These are phyloP conservation scores for Solenopsis invicta DNA, from an alignment of 1,140 invertebrate genomes.

Conservation along the genomic window DNA sequence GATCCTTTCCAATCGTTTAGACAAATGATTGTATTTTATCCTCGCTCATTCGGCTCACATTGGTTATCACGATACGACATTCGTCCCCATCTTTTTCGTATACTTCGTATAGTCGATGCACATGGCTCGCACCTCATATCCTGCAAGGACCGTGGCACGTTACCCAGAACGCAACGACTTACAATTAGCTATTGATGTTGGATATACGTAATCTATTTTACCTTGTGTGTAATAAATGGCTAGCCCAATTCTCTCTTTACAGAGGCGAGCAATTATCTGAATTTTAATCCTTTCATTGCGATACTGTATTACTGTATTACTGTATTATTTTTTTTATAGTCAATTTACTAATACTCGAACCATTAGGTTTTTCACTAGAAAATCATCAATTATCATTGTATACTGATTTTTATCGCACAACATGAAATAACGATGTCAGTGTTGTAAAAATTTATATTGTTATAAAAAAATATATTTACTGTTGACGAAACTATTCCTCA, in stretches of 20 bases:
- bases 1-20: too few relatives aligned
- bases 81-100: constrained; percentile 49
- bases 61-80: constrained; percentile 48
- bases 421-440: neutral
- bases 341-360: neutral
- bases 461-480: neutral
- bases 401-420: neutral
- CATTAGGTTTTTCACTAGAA: too few relatives aligned
- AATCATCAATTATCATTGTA: neutral
- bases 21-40: constrained; percentile 60
- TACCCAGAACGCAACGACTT: constrained; percentile 70
- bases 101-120: constrained; percentile 78
- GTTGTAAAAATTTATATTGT: neutral
- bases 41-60: constrained; percentile 64
- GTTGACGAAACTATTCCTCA: neutral
- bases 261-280: neutral
- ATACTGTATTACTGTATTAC: neutral
- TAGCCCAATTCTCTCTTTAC: constrained; percentile 3
- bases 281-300: constrained; percentile 17
- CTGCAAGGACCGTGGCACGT: constrained; percentile 79
- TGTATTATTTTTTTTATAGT: neutral
- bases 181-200: neutral
- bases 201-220: neutral
- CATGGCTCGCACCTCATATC: constrained; percentile 76
- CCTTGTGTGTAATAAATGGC: neutral